phyloP scores from a whole-genome alignment of 1,140 invertebrate species.

The Ptiloglossa arizonensis region DNA sequence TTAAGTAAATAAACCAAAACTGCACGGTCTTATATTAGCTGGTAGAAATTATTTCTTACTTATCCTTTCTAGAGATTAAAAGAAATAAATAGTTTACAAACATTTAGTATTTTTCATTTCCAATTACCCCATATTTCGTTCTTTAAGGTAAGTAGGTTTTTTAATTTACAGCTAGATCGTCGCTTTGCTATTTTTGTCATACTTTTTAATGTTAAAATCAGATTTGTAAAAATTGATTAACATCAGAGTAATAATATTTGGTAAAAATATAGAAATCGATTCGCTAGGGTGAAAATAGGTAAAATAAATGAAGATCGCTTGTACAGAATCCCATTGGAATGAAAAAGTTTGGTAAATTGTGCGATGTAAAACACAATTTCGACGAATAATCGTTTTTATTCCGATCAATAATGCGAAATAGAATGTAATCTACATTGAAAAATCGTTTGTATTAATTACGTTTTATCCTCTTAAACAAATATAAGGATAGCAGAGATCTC shows the following conservation, averaged over 20 bases:
- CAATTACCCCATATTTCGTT: too few species aligned
- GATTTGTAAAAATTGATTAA: background rate
- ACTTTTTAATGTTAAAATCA: background rate
- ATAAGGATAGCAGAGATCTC: background rate
- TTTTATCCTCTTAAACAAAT: background rate
- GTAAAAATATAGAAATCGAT: too few species aligned
- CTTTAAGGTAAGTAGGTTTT: too few species aligned
- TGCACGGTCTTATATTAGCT: background rate
- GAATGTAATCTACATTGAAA: too few species aligned
- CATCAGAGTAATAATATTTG: background rate
- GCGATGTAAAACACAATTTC: background rate
- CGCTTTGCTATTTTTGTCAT: background rate
- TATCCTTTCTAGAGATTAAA: background rate
- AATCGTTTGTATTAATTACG: background rate
- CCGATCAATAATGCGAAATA: too few species aligned
- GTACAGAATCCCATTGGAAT: background rate
- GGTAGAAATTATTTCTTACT: background rate
- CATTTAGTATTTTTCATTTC: background rate
- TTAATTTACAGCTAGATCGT: too few species aligned
- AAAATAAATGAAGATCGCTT: constrained; percentile 22
- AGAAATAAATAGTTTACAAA: background rate
- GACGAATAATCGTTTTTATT: too few species aligned
- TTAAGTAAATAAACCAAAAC: constrained; percentile 1
- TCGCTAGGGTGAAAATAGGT: background rate
- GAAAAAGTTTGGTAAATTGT: background rate